Evolutionary conservation across 2,797 vertebrate genomes (phyloP).

Genomic region (Cuniculus paca): DNA sequence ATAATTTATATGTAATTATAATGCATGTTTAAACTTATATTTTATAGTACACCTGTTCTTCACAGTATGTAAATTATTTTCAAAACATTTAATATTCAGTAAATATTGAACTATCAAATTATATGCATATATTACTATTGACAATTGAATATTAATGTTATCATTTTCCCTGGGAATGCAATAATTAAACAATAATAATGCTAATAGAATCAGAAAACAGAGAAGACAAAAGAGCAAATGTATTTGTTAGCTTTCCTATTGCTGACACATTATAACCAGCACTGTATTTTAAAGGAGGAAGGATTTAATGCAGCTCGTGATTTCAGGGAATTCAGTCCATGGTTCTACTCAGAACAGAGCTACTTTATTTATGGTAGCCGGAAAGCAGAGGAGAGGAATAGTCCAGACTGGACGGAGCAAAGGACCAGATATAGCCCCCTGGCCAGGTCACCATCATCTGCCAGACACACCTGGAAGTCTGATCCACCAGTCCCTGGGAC

Average conservation of each 20-base stretch:
- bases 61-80: background rate
- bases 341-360: background rate
- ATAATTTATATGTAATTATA: background rate
- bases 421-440: background rate
- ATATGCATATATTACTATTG: background rate
- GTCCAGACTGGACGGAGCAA: background rate
- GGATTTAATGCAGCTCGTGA: background rate
- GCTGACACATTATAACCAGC: background rate
- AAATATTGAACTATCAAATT: slow-evolving; percentile 10
- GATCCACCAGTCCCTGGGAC: background rate
- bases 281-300: background rate
- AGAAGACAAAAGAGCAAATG: background rate
- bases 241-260: background rate
- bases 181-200: background rate
- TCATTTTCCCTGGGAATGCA: background rate
- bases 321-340: background rate
- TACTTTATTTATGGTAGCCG: background rate
- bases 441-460: background rate
- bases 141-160: background rate
- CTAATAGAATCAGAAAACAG: background rate
- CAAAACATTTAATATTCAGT: background rate
- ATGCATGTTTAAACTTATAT: background rate
- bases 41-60: background rate
- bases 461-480: background rate
- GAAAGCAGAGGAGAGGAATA: background rate